Conservation (phyloP, 2,113 vertebrate genomes). For the Tapirus terrestris region DNA sequence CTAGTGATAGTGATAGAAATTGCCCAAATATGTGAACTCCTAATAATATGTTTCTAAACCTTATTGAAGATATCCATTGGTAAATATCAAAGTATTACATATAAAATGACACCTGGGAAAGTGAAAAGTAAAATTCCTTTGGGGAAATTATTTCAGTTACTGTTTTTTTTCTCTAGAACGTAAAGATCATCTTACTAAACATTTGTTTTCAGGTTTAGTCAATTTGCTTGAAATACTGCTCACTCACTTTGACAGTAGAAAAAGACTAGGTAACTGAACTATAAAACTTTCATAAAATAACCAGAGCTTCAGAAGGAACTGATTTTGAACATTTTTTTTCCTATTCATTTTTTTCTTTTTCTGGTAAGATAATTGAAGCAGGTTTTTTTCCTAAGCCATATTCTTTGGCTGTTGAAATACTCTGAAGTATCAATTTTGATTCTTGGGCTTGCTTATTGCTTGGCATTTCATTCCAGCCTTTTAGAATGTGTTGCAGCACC, state of each 20-base stretch:
- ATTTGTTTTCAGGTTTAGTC: background rate
- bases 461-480: background rate
- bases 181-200: background rate
- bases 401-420: background rate
- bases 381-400: background rate
- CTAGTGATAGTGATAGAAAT: background rate
- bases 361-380: background rate
- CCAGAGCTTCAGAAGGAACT: background rate
- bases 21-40: background rate
- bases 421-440: background rate
- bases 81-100: background rate
- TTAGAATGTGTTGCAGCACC: background rate
- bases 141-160: background rate
- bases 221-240: background rate
- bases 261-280: background rate
- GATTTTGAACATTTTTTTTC: background rate
- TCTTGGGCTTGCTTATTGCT: background rate
- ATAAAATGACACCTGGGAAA: background rate
- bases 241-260: background rate
- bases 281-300: background rate
- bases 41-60: background rate
- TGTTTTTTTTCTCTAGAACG: background rate
- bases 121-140: background rate
- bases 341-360: background rate
- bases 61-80: background rate